phyloP scores from a whole-genome alignment of 2,888 invertebrate species.

The Nomada fabriciana region DNA sequence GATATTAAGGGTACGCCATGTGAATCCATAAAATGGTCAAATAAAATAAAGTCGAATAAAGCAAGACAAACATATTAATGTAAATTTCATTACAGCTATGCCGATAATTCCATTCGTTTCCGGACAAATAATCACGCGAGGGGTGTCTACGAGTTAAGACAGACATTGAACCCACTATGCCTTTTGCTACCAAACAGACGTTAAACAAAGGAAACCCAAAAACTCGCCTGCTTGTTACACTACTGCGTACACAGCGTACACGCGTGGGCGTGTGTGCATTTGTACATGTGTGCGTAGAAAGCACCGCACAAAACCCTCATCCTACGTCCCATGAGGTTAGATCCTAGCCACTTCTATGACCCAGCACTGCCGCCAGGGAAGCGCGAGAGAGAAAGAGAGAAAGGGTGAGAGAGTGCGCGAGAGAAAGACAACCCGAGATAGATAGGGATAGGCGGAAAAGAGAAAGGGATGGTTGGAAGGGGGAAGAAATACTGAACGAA shows the following conservation, averaged over 20 bases:
- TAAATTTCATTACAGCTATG: no score
- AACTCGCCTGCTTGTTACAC: constrained; percentile 53
- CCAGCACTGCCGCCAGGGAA: constrained; percentile 66
- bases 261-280: constrained; percentile 40
- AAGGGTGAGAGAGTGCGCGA: background rate
- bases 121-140: no score
- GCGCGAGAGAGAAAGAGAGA: constrained; percentile 34
- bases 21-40: no score
- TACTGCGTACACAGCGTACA: constrained; percentile 38
- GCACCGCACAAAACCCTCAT: constrained; percentile 67
- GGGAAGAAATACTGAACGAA: constrained; percentile 56
- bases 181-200: background rate
- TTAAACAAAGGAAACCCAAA: constrained; percentile 37
- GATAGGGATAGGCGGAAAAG: constrained; percentile 23
- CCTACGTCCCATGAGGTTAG: constrained; percentile 73
- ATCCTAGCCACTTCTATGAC: constrained; percentile 77
- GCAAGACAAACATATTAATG: no score
- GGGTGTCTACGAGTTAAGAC: no score
- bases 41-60: no score
- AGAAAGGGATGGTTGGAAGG: constrained; percentile 34
- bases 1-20: no score
- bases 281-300: constrained; percentile 42
- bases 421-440: constrained; percentile 20
- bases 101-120: no score
- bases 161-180: no score